Evolutionary conservation across 2,113 vertebrate genomes (phyloP).

Genomic region (Callionymus lyra): DNA sequence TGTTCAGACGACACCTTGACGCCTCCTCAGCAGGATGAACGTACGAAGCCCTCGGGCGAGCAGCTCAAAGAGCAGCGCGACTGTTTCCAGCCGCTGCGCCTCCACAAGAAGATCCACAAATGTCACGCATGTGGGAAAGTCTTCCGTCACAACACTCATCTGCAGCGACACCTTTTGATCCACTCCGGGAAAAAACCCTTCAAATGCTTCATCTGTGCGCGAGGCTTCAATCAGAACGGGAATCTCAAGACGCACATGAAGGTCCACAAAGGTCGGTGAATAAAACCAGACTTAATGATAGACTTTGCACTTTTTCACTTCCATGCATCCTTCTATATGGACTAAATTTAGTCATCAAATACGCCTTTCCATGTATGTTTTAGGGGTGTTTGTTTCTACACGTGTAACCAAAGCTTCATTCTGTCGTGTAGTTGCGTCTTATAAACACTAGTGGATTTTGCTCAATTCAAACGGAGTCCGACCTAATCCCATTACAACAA

Average conservation of each 20-base stretch:
- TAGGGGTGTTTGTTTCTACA: too few species aligned
- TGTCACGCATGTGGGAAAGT: slow-evolving; percentile 27
- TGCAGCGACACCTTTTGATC: slow-evolving; percentile 32
- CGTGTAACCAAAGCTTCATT: too few species aligned
- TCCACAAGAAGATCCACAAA: slow-evolving; percentile 21
- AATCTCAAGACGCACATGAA: slow-evolving; percentile 48
- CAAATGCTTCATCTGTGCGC: slow-evolving; percentile 38
- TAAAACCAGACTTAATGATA: too few species aligned
- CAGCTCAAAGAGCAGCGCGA: slow-evolving; percentile 1
- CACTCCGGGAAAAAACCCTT: slow-evolving; percentile 35
- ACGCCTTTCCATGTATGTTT: too few species aligned
- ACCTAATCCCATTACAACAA: too few species aligned
- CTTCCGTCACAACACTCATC: slow-evolving; percentile 14
- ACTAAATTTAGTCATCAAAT: too few species aligned
- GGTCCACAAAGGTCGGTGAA: slow-evolving; percentile 29
- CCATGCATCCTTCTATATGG: too few species aligned
- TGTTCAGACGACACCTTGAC: too few species aligned
- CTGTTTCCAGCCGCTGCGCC: neutral
- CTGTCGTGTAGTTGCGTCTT: too few species aligned
- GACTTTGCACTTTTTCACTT: too few species aligned
- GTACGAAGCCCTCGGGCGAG: neutral
- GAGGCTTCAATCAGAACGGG: slow-evolving; percentile 38
- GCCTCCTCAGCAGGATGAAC: neutral
- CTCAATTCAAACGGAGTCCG: too few species aligned
- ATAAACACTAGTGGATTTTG: too few species aligned